Base-by-base conservation (phyloP, 1,140 invertebrate species). In the Cyrtorhinus lividipennis region DNA sequence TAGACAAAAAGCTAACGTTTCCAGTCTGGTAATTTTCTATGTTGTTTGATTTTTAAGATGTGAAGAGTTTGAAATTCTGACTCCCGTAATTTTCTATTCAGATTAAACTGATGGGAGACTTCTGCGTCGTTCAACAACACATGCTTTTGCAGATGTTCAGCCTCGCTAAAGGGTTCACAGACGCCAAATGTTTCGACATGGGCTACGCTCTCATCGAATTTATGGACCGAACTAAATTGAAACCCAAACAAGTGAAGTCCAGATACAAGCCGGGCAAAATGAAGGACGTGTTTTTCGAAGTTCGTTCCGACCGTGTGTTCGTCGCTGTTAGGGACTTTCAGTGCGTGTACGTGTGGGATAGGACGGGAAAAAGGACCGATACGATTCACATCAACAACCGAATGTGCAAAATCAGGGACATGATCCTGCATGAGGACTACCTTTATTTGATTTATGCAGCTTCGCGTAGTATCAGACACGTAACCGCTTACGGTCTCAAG, bases 321-420 rank as follows among this genome's bases (percentile, higher is more conserved):
- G 38, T 63, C 18, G 65, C 24, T 30, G 5, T 58, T 61, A 2
- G 25, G 30, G 18, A 22, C 67, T 27, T 8, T 69, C 61, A 56
- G 71, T 23, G 26, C 71, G 20, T 69, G 66, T 44, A 64, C 30
- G 63, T 48, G 64, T 22, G 59, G 69, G 30, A 67, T 8, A 56
- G 38, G 12, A n/a, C 44, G 24, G 58, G 63, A n/a, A 64, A 61
- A 57, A 20, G 63, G 12, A 24, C 2, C 8, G 38, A 64, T 15
- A 64, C 63, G 22, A 61, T 64, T 22, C 63, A 64, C 45, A 61
- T 64, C 3, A 38, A 44, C 2, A 64, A 61, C 48, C 24, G 46
- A 24, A 53, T 25, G 20, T 64, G 58, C 24, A 64, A 64, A 61
- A 12, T 61, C 38, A 26, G 63, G 30, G 63, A 64, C 30, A 56